Percentiles rank a stretch among this genome's conserved stretches.
phyloP scores from a whole-genome alignment of 2,888 invertebrate genomes.

The Alviniconcha strummeri region DNA sequence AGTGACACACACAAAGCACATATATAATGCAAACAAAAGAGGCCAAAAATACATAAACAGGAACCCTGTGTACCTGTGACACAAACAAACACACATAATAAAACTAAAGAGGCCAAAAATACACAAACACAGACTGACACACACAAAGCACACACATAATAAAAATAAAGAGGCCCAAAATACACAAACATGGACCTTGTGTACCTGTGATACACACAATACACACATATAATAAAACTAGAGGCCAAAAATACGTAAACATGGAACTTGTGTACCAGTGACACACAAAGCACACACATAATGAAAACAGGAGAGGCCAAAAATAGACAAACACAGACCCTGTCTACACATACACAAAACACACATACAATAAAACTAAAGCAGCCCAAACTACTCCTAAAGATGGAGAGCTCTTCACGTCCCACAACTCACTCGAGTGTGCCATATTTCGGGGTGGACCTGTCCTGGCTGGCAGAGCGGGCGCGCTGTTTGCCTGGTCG shows the following conservation, averaged over 20 bases:
- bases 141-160: not conserved
- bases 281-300: no score
- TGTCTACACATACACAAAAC: no score
- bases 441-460: slow-evolving; percentile 34
- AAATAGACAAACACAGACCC: no score
- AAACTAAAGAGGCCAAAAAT: not conserved
- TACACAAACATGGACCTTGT: not conserved
- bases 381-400: no score
- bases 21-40: not conserved
- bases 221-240: no score
- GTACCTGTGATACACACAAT: no score
- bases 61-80: slow-evolving; percentile 49
- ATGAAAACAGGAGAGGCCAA: no score
- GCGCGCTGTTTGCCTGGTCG: slow-evolving; percentile 47
- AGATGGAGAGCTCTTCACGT: no score
- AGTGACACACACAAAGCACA: slow-evolving; percentile 25
- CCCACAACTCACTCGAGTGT: slow-evolving; percentile 25
- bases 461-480: slow-evolving; percentile 64
- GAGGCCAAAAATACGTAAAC: no score
- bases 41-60: not conserved
- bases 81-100: not conserved
- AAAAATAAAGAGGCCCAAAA: not conserved
- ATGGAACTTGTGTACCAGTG: no score
- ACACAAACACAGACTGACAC: slow-evolving; percentile 30
- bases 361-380: not conserved